Base-by-base conservation (phyloP, 2,888 invertebrate species). In the Escarpia spicata region DNA sequence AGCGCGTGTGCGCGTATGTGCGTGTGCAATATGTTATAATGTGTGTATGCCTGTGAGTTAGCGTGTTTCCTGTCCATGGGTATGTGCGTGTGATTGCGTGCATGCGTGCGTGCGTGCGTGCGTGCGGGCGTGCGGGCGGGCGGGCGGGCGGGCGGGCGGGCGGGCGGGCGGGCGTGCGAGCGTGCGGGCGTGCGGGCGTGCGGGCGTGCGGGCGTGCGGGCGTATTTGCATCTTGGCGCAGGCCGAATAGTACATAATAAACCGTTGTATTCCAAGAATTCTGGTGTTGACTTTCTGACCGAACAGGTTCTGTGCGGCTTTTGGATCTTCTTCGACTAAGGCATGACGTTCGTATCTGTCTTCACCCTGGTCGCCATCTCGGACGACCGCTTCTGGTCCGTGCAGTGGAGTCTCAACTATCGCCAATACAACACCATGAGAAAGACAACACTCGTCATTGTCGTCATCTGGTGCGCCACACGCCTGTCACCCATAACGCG, bases 321-420 rank as follows among this genome's bases (percentile, higher is more conserved):
- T 52, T 96, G 96, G 96, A 95, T 96, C 90, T 96, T 96, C 94
- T 96, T 95, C 93, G 96, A 96, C 93, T 96, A 96, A 93, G 96
- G 95, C 43, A 96, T 96, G 96, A 96, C 96, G 15, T 96, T 96
- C 93, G 96, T 96, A 19, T 95, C 95, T 0, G 96, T 96, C 90
- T 96, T 96, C 94, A 96, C 96, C 2, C 94, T 96, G 12, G 95
- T 96, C 45, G 95, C 96, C 75, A 96, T 96, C 75, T 95, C 96
- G 0, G 90, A 95, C 9, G 96, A 96, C 94, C 94, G 96, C 90
- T 95, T 95, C 91, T 95, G 95, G 95, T 94, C 95, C 2, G 95
- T 95, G 26, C 94, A 94, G 31, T 95, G 95, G 95, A 94, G 94
- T 43, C 60, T 95, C 31, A 95, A 95, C 92, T 95, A 95, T 93